phyloP scores from a whole-genome alignment of 2,797 vertebrate genomes.

The Phataginus tetradactyla region DNA sequence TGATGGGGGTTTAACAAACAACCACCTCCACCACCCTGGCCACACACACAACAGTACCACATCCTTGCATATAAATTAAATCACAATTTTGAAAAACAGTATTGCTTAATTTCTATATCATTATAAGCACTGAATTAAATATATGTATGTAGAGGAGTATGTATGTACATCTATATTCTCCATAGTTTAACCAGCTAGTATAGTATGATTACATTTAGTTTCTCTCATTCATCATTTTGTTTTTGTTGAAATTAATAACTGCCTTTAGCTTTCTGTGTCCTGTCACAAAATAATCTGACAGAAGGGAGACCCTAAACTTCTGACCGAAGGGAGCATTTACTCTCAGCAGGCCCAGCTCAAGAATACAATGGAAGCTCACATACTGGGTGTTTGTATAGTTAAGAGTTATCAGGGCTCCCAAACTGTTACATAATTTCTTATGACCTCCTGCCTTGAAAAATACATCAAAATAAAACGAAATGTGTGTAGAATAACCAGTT shows the following conservation, averaged over 20 bases:
- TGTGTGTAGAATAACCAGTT: background rate
- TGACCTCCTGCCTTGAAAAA: background rate
- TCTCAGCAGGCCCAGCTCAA: background rate
- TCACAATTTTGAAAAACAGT: background rate
- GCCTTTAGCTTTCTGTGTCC: background rate
- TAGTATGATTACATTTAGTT: background rate
- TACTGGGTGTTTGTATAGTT: background rate
- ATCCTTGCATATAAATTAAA: background rate
- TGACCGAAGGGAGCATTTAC: background rate
- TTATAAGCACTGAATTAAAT: background rate
- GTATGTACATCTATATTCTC: background rate
- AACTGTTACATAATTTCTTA: background rate
- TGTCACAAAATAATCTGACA: background rate
- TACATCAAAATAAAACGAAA: background rate
- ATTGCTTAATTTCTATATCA: background rate
- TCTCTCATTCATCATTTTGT: background rate
- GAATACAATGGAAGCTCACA: background rate
- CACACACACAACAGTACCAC: background rate
- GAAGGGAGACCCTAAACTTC: background rate
- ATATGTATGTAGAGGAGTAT: no score
- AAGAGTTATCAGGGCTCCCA: background rate
- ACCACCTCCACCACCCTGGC: accelerated
- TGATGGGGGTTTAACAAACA: background rate
- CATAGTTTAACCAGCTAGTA: background rate
- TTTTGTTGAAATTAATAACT: background rate